Conservation (phyloP, 1,140 invertebrate species). For the Hesperophylax magnus region DNA sequence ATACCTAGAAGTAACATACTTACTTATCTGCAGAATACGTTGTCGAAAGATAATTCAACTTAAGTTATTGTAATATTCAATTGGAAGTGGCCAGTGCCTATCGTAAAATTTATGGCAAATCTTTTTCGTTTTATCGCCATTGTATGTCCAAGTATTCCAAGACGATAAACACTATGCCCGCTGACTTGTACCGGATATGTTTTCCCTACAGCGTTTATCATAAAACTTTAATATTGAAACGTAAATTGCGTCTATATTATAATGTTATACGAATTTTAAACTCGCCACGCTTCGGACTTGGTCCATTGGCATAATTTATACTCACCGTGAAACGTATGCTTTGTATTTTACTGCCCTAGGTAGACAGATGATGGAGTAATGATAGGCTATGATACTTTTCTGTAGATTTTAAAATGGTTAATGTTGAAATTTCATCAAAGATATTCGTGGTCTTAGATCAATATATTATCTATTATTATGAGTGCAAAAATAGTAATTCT, state of each 20-base stretch:
- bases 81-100: background rate
- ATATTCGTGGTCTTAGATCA: no score
- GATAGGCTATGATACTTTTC: background rate
- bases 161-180: slow-evolving; percentile 40
- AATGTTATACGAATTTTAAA: slow-evolving; percentile 48
- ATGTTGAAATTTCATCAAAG: no score
- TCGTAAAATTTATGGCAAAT: slow-evolving; percentile 9
- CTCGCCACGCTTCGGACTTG: background rate
- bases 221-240: slow-evolving; percentile 28
- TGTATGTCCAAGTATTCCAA: slow-evolving; percentile 1
- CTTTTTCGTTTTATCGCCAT: slow-evolving; percentile 22
- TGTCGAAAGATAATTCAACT: no score
- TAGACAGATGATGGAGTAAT: background rate
- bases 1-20: no score
- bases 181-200: slow-evolving; percentile 49
- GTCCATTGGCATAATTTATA: background rate
- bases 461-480: no score
- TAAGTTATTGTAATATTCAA: no score
- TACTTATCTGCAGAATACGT: no score
- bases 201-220: slow-evolving; percentile 55
- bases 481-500: no score
- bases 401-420: no score
- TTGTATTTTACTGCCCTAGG: background rate
- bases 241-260: slow-evolving; percentile 47
- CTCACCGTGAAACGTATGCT: slow-evolving; percentile 9